phyloP scores from a whole-genome alignment of 2,888 invertebrate species.

The Caenorhabditis parvicauda region DNA sequence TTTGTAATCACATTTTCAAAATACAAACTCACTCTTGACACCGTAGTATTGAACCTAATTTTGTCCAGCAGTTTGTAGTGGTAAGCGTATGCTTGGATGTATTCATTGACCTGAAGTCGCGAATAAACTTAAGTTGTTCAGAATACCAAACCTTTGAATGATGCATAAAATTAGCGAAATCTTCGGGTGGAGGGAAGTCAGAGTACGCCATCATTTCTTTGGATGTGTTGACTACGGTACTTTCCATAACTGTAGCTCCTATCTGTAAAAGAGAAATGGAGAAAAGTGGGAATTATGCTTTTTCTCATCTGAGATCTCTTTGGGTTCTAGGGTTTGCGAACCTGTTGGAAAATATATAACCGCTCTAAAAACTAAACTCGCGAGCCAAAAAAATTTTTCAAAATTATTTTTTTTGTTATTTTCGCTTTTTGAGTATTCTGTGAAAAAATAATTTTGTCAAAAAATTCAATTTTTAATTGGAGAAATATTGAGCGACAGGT shows the following conservation, averaged over 20 bases:
- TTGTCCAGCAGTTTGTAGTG: conserved; percentile 46
- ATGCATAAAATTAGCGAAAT: conserved; percentile 55
- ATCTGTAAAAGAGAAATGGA: conserved; percentile 16
- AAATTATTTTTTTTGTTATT: not conserved
- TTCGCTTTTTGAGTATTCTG: not conserved
- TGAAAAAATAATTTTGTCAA: no score
- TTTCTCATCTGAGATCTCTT: no score
- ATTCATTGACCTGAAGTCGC: conserved; percentile 48
- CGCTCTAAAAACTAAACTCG: not conserved
- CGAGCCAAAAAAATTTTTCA: not conserved
- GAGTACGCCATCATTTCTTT: conserved; percentile 65
- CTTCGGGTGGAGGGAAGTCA: conserved; percentile 56
- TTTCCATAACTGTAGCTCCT: conserved; percentile 62
- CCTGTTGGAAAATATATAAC: conserved; percentile 2
- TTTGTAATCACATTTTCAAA: not conserved
- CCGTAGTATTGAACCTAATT: conserved; percentile 56
- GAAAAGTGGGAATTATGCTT: no score
- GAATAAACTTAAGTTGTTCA: no score
- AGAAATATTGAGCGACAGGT: no score
- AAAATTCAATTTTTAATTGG: no score
- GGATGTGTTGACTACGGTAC: conserved; percentile 64
- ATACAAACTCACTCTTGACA: conserved; percentile 44
- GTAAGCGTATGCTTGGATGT: conserved; percentile 55
- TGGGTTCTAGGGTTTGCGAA: no score
- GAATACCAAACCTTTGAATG: no score